Conservation (phyloP, 2,888 invertebrate genomes). For the Plagodis pulveraria region DNA sequence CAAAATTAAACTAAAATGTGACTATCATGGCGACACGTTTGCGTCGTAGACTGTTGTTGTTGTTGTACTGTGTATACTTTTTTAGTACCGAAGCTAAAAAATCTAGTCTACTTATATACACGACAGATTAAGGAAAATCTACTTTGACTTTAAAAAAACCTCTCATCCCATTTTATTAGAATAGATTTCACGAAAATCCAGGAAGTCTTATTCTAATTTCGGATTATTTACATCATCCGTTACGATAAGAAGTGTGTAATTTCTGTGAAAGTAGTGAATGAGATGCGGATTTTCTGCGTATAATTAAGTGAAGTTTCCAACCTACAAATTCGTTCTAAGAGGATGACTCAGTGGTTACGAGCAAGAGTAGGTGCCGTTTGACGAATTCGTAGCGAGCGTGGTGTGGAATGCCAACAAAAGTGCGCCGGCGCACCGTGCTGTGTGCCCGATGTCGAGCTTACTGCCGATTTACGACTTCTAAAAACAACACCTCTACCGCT, state of each 20-base stretch:
- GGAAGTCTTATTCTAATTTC: constrained; percentile 7
- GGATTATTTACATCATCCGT: constrained; percentile 14
- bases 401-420: constrained; percentile 52
- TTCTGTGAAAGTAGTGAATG: constrained; percentile 33
- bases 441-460: constrained; percentile 45
- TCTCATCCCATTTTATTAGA: not conserved
- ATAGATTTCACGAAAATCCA: constrained; percentile 3
- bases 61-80: too few species aligned
- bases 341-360: constrained; percentile 45
- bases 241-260: constrained; percentile 16
- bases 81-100: too few species aligned
- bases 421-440: constrained; percentile 35
- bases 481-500: constrained; percentile 48
- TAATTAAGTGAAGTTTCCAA: constrained; percentile 26
- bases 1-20: too few species aligned
- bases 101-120: too few species aligned
- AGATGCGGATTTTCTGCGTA: constrained; percentile 24
- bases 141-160: not conserved
- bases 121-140: not conserved
- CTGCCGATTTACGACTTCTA: constrained; percentile 58
- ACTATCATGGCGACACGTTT: too few species aligned
- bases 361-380: constrained; percentile 39
- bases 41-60: too few species aligned
- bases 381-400: constrained; percentile 43
- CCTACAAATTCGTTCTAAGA: constrained; percentile 35